Base-by-base conservation (phyloP, 2,888 invertebrate genomes). In the Hypolimnas misippus region DNA sequence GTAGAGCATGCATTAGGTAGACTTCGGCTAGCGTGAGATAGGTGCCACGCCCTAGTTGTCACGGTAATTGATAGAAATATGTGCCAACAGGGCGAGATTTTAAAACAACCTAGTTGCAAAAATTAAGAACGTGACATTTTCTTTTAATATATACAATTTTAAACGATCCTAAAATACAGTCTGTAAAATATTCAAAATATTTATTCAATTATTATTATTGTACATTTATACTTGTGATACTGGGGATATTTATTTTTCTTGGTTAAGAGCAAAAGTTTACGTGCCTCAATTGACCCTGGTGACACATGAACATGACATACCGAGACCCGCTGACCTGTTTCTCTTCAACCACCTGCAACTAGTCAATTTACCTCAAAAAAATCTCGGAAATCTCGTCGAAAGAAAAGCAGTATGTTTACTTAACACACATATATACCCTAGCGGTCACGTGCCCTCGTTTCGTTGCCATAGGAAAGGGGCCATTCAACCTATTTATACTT, bases 301-400 rank as follows among this genome's bases (percentile, higher is more conserved):
- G 88, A 80, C 84, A 83, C 86, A 85, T 88, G 87, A 89, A 88
- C 88, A 84, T 89, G 89, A 90, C 87, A 89, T 80, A 82, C 77
- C 76, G 78, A 86, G 85, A 85, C 89, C 87, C 77, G 87, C 86
- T 91, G 91, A 90, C 91, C 92, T 82, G 87, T 79, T 91, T 91
- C 86, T 84, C 83, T 80, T 78, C 82, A 83, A 78, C 83, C 84
- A 84, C 78, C 82, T 83, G 86, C 82, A 78, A 87, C 90, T 81
- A 87, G 89, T 90, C 87, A 90, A 91, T 91, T 90, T 88, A 84
- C 85, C 82, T 87, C 84, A 84, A 89, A 87, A 90, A 90, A 83
- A 80, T 83, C 86, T 79, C 70, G 81, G 79, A 86, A 89, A 83
- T 85, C 82, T 79, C 82, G 73, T 73, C 78, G 75, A 86, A 89